These are phyloP conservation scores for Microctenopoma lineatum DNA, from an alignment of 2,797 vertebrate species.

Conservation along the genomic window DNA sequence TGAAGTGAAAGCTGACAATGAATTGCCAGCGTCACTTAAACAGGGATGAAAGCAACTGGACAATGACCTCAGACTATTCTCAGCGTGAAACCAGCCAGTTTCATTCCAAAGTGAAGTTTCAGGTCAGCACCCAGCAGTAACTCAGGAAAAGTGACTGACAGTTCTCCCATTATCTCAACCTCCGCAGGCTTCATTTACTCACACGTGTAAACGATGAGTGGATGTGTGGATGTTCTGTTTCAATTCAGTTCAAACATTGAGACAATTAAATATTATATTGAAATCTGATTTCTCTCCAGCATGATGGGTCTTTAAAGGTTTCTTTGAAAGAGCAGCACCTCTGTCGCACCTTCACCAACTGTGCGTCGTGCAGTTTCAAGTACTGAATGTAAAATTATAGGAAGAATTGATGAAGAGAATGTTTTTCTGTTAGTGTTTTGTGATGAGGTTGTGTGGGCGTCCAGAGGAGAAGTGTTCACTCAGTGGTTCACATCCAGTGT, in stretches of 20 bases:
- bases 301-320: neutral
- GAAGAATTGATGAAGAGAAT: neutral
- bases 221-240: neutral
- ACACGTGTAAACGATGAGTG: neutral
- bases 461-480: too few species aligned
- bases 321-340: too few species aligned
- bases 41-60: too few species aligned
- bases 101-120: neutral
- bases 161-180: neutral
- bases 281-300: neutral
- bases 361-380: too few species aligned
- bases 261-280: neutral
- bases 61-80: slow-evolving; percentile 3
- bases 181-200: neutral
- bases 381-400: neutral
- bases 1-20: too few species aligned
- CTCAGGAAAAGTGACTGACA: slow-evolving; percentile 8
- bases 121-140: neutral
- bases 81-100: neutral
- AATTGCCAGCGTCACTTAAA: too few species aligned
- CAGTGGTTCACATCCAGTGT: neutral
- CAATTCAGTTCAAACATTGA: too few species aligned
- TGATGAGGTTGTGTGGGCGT: neutral
- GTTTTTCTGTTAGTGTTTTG: neutral
- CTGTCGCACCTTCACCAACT: neutral